A percentile compares a stretch with the other conserved stretches of the same genome.
Conservation (phyloP, 2,113 vertebrate species). For the Microcebus griseorufus region DNA sequence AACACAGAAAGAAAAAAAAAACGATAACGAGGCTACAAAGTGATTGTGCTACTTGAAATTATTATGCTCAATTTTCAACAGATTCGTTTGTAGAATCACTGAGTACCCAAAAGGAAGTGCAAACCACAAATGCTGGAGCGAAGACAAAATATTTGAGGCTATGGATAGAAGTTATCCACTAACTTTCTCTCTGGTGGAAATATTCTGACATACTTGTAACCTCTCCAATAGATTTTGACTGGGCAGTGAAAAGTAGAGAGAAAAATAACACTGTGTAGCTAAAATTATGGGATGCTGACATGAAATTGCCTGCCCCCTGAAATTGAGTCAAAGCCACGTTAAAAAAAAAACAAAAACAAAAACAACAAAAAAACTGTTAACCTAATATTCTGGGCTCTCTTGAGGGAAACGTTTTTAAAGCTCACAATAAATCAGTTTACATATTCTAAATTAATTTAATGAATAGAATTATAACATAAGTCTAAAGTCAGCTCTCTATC, state of each 20-base stretch:
- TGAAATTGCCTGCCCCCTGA: constrained; percentile 38
- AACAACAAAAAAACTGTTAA: neutral
- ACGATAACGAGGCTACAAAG: neutral
- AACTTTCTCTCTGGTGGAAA: neutral
- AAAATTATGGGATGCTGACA: constrained; percentile 24
- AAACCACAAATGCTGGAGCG: neutral
- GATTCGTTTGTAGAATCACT: neutral
- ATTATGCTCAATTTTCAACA: neutral
- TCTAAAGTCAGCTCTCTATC: constrained; percentile 62
- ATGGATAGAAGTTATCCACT: neutral
- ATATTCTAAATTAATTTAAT: constrained; percentile 65
- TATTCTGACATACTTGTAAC: neutral
- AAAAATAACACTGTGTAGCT: constrained; percentile 51
- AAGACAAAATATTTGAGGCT: neutral
- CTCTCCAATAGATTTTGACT: constrained; percentile 44
- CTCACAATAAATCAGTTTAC: constrained; percentile 65
- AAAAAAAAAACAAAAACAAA: neutral
- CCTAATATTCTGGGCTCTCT: constrained; percentile 40
- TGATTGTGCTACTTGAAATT: neutral
- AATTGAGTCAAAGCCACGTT: neutral
- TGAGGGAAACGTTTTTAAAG: constrained; percentile 54
- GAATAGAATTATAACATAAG: constrained; percentile 69
- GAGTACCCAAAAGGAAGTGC: neutral
- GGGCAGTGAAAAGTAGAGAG: constrained; percentile 50
- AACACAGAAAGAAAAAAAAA: neutral